Evolutionary conservation across 2,113 vertebrate species (phyloP).

Genomic region (Proterorhinus semilunaris): DNA sequence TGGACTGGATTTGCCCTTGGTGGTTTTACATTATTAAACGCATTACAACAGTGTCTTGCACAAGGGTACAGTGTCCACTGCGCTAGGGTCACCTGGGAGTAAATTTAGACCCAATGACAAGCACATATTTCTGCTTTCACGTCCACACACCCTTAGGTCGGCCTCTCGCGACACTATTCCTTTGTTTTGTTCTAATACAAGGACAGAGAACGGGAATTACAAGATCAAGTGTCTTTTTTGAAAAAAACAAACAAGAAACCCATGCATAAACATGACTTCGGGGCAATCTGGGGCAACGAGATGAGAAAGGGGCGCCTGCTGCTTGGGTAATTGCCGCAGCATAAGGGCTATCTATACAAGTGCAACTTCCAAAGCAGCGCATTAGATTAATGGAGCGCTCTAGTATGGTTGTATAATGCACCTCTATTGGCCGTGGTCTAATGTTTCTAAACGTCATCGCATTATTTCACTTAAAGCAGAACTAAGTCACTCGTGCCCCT

Average conservation of each 20-base stretch:
- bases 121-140: background rate
- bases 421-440: background rate
- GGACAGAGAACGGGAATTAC: background rate
- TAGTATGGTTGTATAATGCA: background rate
- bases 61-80: too few species aligned
- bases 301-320: background rate
- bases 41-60: too few species aligned
- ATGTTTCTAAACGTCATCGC: too few species aligned
- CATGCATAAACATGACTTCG: slow-evolving; percentile 3
- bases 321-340: background rate
- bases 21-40: too few species aligned
- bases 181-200: slow-evolving; percentile 8
- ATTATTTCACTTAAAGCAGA: too few species aligned
- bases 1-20: too few species aligned
- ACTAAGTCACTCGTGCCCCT: too few species aligned
- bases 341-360: background rate
- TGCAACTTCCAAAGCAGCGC: background rate
- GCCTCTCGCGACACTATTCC: background rate
- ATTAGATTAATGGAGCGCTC: background rate
- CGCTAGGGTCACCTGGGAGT: too few species aligned
- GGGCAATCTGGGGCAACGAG: background rate
- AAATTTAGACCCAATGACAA: too few species aligned
- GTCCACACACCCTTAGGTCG: background rate
- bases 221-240: slow-evolving; percentile 1
- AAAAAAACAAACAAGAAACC: background rate